phyloP scores from a whole-genome alignment of 1,140 invertebrate species.

The Procambarus virginalis region DNA sequence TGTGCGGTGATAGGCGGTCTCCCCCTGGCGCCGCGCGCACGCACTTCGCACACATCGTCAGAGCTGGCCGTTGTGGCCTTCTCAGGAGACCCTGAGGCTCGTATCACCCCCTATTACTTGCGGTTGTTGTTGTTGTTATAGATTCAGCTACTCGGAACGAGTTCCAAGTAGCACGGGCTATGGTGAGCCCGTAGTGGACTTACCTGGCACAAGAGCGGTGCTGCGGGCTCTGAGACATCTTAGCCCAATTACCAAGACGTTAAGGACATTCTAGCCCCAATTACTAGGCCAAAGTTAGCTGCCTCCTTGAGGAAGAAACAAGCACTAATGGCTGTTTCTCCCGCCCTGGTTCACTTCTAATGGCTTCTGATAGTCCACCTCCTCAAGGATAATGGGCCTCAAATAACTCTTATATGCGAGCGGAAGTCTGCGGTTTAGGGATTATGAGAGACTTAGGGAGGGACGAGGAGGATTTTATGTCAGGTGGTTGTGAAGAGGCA shows the following conservation, averaged over 20 bases:
- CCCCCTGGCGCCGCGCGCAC: background rate
- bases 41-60: background rate
- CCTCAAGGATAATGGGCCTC: conserved; percentile 25
- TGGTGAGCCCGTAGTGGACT: no score
- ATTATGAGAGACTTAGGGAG: background rate
- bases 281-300: background rate
- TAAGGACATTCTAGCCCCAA: no score
- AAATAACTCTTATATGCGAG: conserved; percentile 43
- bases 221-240: background rate
- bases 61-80: no score
- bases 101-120: no score
- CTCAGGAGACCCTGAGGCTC: no score
- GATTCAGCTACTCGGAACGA: no score
- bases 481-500: no score
- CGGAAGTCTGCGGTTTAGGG: conserved; percentile 45
- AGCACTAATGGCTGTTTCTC: background rate
- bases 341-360: conserved; percentile 5
- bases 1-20: background rate
- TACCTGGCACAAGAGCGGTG: no score
- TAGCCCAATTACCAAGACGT: conserved; percentile 25
- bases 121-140: no score
- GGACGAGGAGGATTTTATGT: no score
- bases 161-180: no score
- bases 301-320: conserved; percentile 20
- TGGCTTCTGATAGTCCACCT: conserved; percentile 23